Evolutionary conservation across 1,140 invertebrate genomes (phyloP).

Genomic region (Spodoptera frugiperda): DNA sequence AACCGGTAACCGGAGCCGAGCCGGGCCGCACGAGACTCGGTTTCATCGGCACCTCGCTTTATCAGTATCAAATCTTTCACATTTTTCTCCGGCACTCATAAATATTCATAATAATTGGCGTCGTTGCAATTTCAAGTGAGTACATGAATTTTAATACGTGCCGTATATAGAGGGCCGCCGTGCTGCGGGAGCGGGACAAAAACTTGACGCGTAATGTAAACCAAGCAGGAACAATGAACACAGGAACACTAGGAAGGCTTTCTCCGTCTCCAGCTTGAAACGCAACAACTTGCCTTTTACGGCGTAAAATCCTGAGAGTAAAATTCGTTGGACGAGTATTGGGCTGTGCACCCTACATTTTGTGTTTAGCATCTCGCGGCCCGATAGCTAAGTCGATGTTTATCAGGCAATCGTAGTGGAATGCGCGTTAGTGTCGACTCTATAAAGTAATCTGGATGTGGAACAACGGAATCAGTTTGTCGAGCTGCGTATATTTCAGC

Average conservation of each 20-base stretch:
- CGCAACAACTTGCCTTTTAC: conserved; percentile 24
- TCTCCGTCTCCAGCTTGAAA: conserved; percentile 29
- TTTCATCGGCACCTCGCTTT: conserved; percentile 50
- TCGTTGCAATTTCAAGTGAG: conserved; percentile 53
- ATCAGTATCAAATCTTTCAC: conserved; percentile 62
- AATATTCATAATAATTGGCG: conserved; percentile 66
- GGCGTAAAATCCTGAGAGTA: conserved; percentile 9
- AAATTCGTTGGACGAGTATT: conserved; percentile 27
- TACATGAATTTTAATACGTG: conserved; percentile 65
- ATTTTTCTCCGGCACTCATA: conserved; percentile 62
- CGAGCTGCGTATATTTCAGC: conserved; percentile 16
- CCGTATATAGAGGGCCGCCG: conserved; percentile 53
- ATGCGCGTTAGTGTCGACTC: conserved; percentile 32
- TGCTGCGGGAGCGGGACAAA: conserved; percentile 47
- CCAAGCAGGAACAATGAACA: conserved; percentile 49
- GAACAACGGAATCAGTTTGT: conserved; percentile 32
- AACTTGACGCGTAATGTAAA: conserved; percentile 44
- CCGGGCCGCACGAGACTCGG: conserved; percentile 34
- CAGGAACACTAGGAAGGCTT: conserved; percentile 48
- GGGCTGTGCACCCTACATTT: conserved; percentile 28
- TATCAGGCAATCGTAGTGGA: conserved; percentile 22
- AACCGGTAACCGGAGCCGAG: conserved; percentile 40
- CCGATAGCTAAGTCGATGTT: not conserved
- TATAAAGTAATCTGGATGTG: conserved; percentile 40
- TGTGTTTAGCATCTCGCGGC: not conserved